Evolutionary conservation across 2,888 invertebrate species (phyloP).

Genomic region (Dryobota labecula): DNA sequence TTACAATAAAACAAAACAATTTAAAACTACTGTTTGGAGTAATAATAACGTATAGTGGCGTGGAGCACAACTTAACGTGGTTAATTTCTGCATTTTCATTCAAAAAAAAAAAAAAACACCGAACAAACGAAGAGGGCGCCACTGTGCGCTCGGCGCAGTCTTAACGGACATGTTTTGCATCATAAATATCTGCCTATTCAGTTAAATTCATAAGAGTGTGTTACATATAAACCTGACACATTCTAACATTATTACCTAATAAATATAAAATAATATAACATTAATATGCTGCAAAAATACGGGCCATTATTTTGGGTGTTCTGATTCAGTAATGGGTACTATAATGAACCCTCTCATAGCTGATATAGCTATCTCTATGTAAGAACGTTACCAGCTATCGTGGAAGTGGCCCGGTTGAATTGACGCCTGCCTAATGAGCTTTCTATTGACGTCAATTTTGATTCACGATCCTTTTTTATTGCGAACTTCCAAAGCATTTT

Average conservation of each 20-base stretch:
- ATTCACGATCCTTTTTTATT: slow-evolving; percentile 54
- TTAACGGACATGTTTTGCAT: too few species aligned
- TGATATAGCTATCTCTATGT: slow-evolving; percentile 15
- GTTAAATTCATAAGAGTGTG: not conserved
- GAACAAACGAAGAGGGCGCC: too few species aligned
- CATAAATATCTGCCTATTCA: not conserved
- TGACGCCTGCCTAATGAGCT: slow-evolving; percentile 48
- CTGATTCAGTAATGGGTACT: not conserved
- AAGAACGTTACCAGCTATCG: slow-evolving; percentile 3
- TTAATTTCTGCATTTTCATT: too few species aligned
- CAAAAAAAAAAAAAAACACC: too few species aligned
- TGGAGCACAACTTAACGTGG: too few species aligned
- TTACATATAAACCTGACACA: not conserved
- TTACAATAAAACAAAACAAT: too few species aligned
- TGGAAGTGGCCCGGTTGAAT: slow-evolving; percentile 31
- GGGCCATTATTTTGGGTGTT: not conserved
- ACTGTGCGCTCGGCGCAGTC: too few species aligned
- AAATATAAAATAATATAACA: slow-evolving; percentile 5
- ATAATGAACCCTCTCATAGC: slow-evolving; percentile 6
- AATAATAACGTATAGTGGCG: too few species aligned
- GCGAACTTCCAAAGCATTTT: slow-evolving; percentile 17
- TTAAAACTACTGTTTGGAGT: too few species aligned
- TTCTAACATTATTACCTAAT: not conserved
- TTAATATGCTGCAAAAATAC: not conserved
- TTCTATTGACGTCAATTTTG: slow-evolving; percentile 56